phyloP scores from a whole-genome alignment of 1,140 invertebrate species.

The Heliconius eleuchia region DNA sequence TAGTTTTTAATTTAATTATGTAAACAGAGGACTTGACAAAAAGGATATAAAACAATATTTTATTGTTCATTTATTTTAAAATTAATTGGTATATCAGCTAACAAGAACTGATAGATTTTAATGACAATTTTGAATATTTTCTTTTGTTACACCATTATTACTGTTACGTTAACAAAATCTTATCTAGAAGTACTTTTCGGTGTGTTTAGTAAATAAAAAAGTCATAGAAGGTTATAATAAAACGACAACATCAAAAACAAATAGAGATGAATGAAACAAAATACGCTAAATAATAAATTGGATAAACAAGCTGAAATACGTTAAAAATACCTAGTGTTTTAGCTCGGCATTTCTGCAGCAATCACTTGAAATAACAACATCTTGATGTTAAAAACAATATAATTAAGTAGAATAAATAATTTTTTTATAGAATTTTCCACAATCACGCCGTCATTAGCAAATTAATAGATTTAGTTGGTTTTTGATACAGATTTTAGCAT shows the following conservation, averaged over 20 bases:
- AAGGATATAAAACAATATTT: background rate
- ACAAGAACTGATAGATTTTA: background rate
- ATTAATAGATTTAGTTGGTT: conserved; percentile 27
- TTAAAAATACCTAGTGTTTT: conserved; percentile 35
- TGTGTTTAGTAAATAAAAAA: background rate
- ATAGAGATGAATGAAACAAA: conserved; percentile 13
- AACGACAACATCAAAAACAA: conserved; percentile 4
- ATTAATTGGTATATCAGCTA: background rate
- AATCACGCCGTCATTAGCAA: conserved; percentile 37
- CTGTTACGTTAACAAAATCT: background rate
- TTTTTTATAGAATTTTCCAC: conserved; percentile 35
- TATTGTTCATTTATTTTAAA: background rate
- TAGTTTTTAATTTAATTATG: background rate
- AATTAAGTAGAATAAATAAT: conserved; percentile 21
- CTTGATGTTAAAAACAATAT: conserved; percentile 28
- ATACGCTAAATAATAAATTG: conserved; percentile 13
- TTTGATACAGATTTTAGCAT: conserved; percentile 33
- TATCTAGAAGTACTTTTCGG: background rate
- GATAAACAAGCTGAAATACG: conserved; percentile 39
- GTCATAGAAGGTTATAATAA: background rate
- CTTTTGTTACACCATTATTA: conserved; percentile 1
- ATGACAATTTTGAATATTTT: background rate
- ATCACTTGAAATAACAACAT: conserved; percentile 31
- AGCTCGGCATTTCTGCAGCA: conserved; percentile 21
- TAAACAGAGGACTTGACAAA: background rate